Conservation (phyloP, 1,140 invertebrate genomes). For the Myzus persicae region DNA sequence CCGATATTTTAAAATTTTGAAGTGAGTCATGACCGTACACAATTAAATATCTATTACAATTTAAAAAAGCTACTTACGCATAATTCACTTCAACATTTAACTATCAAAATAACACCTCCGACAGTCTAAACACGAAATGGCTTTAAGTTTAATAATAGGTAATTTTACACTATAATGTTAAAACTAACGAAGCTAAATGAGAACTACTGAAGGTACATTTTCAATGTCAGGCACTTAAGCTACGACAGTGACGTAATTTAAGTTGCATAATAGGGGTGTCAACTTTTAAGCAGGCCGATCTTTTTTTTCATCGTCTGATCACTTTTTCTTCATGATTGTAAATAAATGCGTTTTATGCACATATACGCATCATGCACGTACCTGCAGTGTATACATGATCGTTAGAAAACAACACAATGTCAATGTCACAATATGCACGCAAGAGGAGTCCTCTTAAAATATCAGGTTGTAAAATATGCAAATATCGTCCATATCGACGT, state of each 20-base stretch:
- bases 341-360: too few relatives aligned
- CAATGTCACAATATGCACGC: too few relatives aligned
- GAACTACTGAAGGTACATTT: background rate
- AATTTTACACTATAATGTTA: background rate
- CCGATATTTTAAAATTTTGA: background rate
- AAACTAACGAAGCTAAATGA: background rate
- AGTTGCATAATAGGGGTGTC: too few relatives aligned
- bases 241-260: too few relatives aligned
- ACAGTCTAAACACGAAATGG: background rate
- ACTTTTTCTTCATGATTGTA: too few relatives aligned
- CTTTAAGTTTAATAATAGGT: background rate
- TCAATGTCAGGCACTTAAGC: background rate
- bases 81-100: background rate
- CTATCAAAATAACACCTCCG: background rate
- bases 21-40: background rate
- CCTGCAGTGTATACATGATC: too few relatives aligned
- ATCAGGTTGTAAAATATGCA: background rate
- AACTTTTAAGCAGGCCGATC: too few relatives aligned
- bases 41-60: background rate
- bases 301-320: too few relatives aligned
- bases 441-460: background rate
- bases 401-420: background rate
- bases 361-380: too few relatives aligned
- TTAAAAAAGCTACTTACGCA: background rate
- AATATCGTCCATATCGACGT: background rate